Evolutionary conservation across 2,888 invertebrate genomes (phyloP).

Genomic region (Lochmaea capreae): DNA sequence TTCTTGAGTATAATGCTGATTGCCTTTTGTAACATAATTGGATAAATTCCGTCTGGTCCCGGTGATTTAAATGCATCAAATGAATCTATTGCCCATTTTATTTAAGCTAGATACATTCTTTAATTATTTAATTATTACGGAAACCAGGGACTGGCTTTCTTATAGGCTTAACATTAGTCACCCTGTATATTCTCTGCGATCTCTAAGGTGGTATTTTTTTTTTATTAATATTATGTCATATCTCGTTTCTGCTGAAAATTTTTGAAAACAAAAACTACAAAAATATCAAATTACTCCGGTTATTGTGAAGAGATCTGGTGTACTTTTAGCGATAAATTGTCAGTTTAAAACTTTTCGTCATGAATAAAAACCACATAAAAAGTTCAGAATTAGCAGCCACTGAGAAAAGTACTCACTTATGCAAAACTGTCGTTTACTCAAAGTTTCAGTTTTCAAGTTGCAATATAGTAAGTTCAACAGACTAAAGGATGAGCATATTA

Average conservation of each 20-base stretch:
- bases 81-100: no score
- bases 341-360: constrained; percentile 25
- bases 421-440: constrained; percentile 56
- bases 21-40: no score
- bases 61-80: no score
- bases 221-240: not conserved
- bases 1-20: no score
- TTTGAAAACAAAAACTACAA: not conserved
- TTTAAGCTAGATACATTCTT: no score
- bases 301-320: not conserved
- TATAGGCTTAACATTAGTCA: no score
- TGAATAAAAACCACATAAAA: constrained; percentile 36
- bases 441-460: constrained; percentile 54
- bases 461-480: constrained; percentile 51
- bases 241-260: not conserved
- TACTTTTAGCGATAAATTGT: constrained; percentile 23
- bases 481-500: constrained; percentile 43
- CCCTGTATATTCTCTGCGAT: no score
- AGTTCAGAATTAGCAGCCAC: constrained; percentile 33
- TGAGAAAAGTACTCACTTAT: constrained; percentile 55
- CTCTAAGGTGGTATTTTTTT: not conserved
- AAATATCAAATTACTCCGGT: constrained; percentile 1
- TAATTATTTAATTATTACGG: no score
- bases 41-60: no score
- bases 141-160: no score